Conservation (phyloP, 2,113 vertebrate genomes). For the Vimba vimba region DNA sequence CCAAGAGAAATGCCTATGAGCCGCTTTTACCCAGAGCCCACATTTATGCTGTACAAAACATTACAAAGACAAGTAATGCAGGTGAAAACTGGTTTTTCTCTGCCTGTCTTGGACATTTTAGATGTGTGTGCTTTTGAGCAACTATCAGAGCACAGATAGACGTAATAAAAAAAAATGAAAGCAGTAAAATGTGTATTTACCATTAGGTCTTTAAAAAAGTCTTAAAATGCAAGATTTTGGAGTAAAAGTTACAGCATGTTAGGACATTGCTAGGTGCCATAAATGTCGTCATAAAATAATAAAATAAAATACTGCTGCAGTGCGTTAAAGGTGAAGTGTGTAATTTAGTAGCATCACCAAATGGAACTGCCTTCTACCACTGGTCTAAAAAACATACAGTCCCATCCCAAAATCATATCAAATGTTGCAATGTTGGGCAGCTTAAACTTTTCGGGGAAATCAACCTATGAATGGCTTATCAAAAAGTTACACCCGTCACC, state of each 20-base stretch:
- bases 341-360: neutral
- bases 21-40: neutral
- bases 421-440: neutral
- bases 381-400: neutral
- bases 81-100: constrained; percentile 3
- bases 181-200: neutral
- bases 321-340: neutral
- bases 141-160: neutral
- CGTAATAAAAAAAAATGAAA: neutral
- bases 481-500: neutral
- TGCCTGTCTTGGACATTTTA: neutral
- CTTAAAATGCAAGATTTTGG: neutral
- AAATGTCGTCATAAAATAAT: neutral
- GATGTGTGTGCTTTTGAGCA: neutral
- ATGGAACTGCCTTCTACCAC: neutral
- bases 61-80: neutral
- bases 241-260: neutral
- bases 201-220: neutral
- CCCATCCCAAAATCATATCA: neutral
- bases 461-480: neutral
- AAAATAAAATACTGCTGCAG: neutral
- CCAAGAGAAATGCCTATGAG: neutral
- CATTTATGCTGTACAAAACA: neutral
- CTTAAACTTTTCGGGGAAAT: neutral
- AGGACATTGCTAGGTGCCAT: neutral